phyloP scores from a whole-genome alignment of 1,140 invertebrate species.

The Aphidius gifuensis region DNA sequence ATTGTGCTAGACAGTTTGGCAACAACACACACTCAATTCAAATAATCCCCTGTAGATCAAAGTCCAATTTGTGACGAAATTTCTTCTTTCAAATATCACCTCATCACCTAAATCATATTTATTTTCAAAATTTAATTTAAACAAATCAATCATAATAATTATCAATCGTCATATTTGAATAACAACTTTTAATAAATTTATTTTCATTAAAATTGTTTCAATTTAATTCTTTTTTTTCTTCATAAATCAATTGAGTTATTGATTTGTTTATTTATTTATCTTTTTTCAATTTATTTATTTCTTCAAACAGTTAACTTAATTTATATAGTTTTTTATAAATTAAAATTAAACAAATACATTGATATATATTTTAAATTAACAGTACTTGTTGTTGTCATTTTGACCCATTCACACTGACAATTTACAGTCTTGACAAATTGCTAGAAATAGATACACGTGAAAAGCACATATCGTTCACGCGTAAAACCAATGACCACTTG shows the following conservation, averaged over 20 bases:
- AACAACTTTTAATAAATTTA: too few relatives aligned
- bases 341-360: slow-evolving; percentile 1
- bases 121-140: too few relatives aligned
- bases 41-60: background rate
- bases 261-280: too few relatives aligned
- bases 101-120: too few relatives aligned
- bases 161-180: too few relatives aligned
- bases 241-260: too few relatives aligned
- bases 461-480: slow-evolving; percentile 34
- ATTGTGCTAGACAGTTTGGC: slow-evolving; percentile 38
- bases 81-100: too few relatives aligned
- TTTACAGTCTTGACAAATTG: slow-evolving; percentile 20
- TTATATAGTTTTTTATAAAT: background rate
- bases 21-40: slow-evolving; percentile 20
- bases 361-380: background rate
- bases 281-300: background rate
- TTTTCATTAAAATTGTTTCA: too few relatives aligned
- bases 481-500: slow-evolving; percentile 32
- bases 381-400: background rate
- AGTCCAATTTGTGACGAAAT: slow-evolving; percentile 6
- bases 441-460: slow-evolving; percentile 35
- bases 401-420: background rate
- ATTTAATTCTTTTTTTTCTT: too few relatives aligned
- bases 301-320: background rate
- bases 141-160: too few relatives aligned